A percentile compares a stretch with the other conserved stretches of the same genome.
These are phyloP conservation scores for Melanerpes aurifrons DNA, from an alignment of 2,113 vertebrate species.

Conservation along the genomic window DNA sequence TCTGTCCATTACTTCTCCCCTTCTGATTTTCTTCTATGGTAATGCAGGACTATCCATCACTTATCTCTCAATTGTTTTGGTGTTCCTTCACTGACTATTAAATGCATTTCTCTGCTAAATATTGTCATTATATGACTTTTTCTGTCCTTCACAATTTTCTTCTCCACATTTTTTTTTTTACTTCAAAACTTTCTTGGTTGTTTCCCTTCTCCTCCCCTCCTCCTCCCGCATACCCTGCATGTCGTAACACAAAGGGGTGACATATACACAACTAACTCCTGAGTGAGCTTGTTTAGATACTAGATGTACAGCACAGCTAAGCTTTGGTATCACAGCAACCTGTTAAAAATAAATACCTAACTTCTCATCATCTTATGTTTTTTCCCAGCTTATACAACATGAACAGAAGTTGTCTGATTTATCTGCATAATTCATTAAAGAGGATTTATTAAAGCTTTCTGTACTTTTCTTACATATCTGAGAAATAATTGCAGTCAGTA, in stretches of 20 bases:
- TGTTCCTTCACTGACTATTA: neutral
- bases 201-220: neutral
- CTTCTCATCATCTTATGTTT: neutral
- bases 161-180: neutral
- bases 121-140: neutral
- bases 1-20: neutral
- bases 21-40: neutral
- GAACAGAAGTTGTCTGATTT: neutral
- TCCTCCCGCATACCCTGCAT: no score
- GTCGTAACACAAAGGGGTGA: neutral
- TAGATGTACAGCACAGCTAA: neutral
- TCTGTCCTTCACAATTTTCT: neutral
- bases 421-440: neutral
- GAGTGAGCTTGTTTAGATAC: neutral
- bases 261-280: neutral
- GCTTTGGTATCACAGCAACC: neutral
- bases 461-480: neutral
- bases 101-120: neutral
- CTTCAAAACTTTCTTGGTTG: neutral
- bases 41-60: neutral
- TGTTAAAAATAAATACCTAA: neutral
- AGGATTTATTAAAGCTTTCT: neutral
- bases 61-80: neutral
- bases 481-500: neutral
- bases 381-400: rapidly evolving